These are phyloP conservation scores for Druon quercuslanigerum DNA, from an alignment of 1,140 invertebrate species.

Conservation along the genomic window DNA sequence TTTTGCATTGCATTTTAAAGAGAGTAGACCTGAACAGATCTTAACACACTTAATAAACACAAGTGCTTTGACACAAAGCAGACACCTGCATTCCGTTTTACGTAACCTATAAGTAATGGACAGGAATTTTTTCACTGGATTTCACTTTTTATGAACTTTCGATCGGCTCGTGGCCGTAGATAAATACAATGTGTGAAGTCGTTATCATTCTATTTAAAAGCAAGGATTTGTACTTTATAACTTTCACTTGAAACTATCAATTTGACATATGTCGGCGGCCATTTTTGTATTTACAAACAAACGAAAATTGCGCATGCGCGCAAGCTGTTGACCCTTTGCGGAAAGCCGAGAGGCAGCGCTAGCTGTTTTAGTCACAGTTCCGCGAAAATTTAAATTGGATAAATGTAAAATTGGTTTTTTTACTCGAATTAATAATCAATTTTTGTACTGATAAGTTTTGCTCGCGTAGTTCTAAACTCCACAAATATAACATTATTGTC, in stretches of 20 bases:
- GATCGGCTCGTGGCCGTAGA: background rate
- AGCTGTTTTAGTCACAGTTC: no score
- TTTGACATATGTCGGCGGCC: conserved; percentile 27
- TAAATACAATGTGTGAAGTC: background rate
- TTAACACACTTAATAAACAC: no score
- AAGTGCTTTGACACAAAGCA: no score
- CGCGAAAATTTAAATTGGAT: no score
- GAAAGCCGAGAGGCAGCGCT: background rate
- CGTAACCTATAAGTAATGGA: background rate
- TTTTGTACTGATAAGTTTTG: no score
- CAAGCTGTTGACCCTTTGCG: no score
- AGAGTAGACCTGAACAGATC: background rate
- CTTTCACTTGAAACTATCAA: background rate
- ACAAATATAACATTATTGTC: no score
- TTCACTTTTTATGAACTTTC: background rate
- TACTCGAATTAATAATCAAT: no score
- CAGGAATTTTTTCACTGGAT: background rate
- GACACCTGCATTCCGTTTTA: background rate
- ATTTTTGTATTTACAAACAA: conserved; percentile 28
- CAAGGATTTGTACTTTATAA: background rate
- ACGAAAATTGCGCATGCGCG: conserved; percentile 4
- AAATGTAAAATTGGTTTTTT: no score
- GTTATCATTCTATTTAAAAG: background rate
- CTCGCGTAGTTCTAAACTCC: no score
- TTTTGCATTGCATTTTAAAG: conserved; percentile 71